Base-by-base conservation (phyloP, 2,113 vertebrate genomes). In the Eubucco bourcierii region DNA sequence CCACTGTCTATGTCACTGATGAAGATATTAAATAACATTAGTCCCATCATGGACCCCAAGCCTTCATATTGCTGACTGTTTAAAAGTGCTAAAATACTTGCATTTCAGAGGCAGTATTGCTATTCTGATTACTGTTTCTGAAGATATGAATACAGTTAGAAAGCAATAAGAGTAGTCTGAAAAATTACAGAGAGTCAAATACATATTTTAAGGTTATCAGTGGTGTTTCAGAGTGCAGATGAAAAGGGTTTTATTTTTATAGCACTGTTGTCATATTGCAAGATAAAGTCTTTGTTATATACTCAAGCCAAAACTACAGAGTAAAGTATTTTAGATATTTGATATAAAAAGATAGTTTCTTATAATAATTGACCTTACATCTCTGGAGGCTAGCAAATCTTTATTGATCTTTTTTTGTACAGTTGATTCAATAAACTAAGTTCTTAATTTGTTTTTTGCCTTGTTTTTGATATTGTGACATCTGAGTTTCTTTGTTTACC, bases 341-440 rank as follows among this genome's bases (percentile, higher is more conserved):
- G 37, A 88, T 46, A 76, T n/a, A 81, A 85, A 89, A 23, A 53
- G 5, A 7, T 68, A 46, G 16, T 77, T 94, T 74, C 59, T 37
- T 77, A 21, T 33, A 71, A 72, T 87, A 88, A 63, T 44, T 82
- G 55, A 82, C 55, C 29, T 86, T 80, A 50, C 23, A 90, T 75
- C 56, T 94, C 76, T 24, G 23, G 60, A 88, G 10, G 53, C 53
- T 80, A 34, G 64, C 10, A 91, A 87, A 84, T 80, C 52, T 90
- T 91, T 93, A 90, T 94, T 85, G 87, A 90, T 80, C 65, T 73
- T 63, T 65, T 28, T 83, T 27, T 80, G 33, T 80, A 72, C 4
- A 16, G 15, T 56, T 87, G 44, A 95, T 94, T 94, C 85, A 90
- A 90, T 77, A 85, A 90, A 52, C 25, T 68, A 63, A 63, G 34